Base-by-base conservation (phyloP, 2,888 invertebrate species). In the Yponomeuta cagnagella region DNA sequence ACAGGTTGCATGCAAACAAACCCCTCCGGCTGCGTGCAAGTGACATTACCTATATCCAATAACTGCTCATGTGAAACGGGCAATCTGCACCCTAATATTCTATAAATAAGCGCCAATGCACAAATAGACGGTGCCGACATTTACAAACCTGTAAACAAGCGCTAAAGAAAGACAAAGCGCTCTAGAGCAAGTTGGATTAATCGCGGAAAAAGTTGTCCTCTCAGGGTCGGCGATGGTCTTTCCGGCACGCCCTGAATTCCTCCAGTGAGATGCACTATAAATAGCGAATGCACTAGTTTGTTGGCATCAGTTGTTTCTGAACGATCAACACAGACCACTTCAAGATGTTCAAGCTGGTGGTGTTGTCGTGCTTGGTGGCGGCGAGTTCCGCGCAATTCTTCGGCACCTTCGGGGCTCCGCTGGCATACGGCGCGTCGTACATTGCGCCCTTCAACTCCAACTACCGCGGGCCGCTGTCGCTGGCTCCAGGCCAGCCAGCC, bases 331-430 rank as follows among this genome's bases (percentile, higher is more conserved):
- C 90, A 91, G 89, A 89, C 90, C 89, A 84, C 80, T 58, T 81
- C 74, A 64, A 78, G 76, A 92, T 92, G 92, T 82, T 91, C 84
- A 91, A 91, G 81, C 84, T 92, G 92, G 93, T 94, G 92, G 94
- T 94, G 85, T 93, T 94, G 89, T 93, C 93, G 80, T 94, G 94
- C 87, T 81, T 94, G 78, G 76, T 94, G 84, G 93, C 94, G 75
- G 87, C 93, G 75, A 94, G 90, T 76, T 88, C 90, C 73, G 94
- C 74, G 71, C 70, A 48, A 79, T 80, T 9, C 78, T 77, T 73
- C 48, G 52, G 69, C 33, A 63, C 70, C 12, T 37, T 81, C 71
- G 74, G 80, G 63, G 82, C 83, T 4, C 89, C 89, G 10, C 80
- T 89, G 74, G 90, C 91, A 23, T 82, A 91, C 52, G 52, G 52